Percentiles rank a stretch among this genome's conserved stretches.
phyloP scores from a whole-genome alignment of 2,888 invertebrate species.

The Melolontha melolontha region DNA sequence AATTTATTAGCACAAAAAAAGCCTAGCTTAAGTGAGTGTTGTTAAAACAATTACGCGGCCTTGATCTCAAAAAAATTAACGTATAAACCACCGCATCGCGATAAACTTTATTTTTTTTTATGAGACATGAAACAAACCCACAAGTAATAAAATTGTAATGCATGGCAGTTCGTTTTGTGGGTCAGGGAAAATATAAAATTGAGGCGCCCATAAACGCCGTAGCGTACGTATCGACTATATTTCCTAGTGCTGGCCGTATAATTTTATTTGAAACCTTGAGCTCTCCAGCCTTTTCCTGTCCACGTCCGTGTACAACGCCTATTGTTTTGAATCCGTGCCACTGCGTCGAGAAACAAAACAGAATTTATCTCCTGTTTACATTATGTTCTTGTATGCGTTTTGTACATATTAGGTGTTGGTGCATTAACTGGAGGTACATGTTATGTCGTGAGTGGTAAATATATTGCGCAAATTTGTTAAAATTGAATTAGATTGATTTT shows the following conservation, averaged over 20 bases:
- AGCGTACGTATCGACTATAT: conserved; percentile 6
- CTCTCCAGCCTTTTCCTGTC: conserved; percentile 19
- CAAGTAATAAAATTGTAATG: conserved; percentile 24
- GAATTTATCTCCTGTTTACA: conserved; percentile 27
- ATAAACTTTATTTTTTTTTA: not conserved
- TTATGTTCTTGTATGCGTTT: conserved; percentile 1
- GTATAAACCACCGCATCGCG: conserved; percentile 6
- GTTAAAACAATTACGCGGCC: conserved; percentile 30
- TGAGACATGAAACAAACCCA: not conserved
- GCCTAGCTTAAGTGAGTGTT: conserved; percentile 3
- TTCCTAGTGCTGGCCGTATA: conserved; percentile 23
- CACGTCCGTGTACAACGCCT: conserved; percentile 21
- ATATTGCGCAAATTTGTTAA: not conserved
- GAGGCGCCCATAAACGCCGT: conserved; percentile 12
- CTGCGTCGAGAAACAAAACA: conserved; percentile 9
- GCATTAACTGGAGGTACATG: conserved; percentile 4
- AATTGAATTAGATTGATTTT: not conserved
- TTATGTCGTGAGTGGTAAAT: not conserved
- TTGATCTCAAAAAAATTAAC: conserved; percentile 22
- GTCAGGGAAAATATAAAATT: conserved; percentile 32
- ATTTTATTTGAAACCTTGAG: conserved; percentile 21
- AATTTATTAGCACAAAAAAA: conserved; percentile 14
- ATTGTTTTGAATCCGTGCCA: conserved; percentile 24
- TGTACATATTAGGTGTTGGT: not conserved
- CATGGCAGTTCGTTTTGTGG: conserved; percentile 21